These are phyloP conservation scores for Chrysaora quinquecirrha DNA, from an alignment of 30 jellyfish, hydroid and myxozoan genomes.

Conservation along the genomic window DNA sequence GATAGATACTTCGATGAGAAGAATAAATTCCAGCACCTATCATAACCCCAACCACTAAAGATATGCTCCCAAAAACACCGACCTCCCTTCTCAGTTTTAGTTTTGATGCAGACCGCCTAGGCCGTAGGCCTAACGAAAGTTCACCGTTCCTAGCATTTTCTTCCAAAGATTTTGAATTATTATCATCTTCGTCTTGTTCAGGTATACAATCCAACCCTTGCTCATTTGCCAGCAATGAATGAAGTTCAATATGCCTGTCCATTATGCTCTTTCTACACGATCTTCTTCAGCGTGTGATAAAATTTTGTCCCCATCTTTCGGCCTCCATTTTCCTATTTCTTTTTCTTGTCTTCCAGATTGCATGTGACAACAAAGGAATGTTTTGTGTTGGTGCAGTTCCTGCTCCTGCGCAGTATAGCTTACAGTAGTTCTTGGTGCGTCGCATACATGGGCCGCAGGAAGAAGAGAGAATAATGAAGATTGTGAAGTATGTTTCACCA, in stretches of 20 bases:
- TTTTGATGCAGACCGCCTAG: conserved; percentile 58
- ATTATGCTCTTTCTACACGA: no score
- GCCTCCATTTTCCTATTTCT: no score
- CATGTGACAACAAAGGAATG: conserved; percentile 68
- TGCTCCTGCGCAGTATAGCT: no score
- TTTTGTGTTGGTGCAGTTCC: no score
- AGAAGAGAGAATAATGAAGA: no score
- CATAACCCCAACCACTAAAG: conserved; percentile 97
- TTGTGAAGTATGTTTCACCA: no score
- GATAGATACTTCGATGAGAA: conserved; percentile 78
- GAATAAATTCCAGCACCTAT: conserved; percentile 99
- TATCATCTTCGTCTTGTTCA: conserved; percentile 68
- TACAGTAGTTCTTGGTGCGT: no score
- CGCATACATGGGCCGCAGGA: no score
- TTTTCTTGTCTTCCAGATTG: no score
- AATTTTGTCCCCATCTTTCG: no score
- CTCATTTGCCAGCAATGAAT: conserved; percentile 60
- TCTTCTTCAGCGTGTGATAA: no score
- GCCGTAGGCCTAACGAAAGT: conserved; percentile 64
- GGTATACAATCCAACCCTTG: conserved; percentile 70
- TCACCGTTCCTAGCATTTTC: conserved; percentile 55
- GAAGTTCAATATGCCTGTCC: conserved; percentile 70
- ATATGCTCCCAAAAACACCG: conserved; percentile 87
- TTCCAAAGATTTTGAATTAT: conserved; percentile 33
- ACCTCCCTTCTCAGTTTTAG: conserved; percentile 82